Percentiles rank a stretch among this genome's conserved stretches.
These are phyloP conservation scores for Zaprionus inermis DNA, from an alignment of 1,140 invertebrate genomes.

Conservation along the genomic window DNA sequence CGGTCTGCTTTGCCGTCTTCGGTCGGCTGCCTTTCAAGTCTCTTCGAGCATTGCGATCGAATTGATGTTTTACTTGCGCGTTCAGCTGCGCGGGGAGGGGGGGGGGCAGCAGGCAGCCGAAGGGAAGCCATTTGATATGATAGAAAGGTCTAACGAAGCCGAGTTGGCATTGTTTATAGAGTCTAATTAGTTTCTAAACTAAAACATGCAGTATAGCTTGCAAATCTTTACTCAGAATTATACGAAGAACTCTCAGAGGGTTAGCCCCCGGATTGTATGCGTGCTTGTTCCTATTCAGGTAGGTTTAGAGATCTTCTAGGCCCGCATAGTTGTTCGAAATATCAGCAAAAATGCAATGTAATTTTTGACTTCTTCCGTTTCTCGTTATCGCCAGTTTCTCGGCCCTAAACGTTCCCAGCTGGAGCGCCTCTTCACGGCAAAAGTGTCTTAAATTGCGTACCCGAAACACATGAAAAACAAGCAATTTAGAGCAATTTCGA, in stretches of 20 bases:
- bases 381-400: background rate
- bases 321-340: background rate
- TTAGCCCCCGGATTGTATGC: too few relatives aligned
- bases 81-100: background rate
- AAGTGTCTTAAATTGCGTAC: constrained; percentile 71
- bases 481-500: constrained; percentile 80
- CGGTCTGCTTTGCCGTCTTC: constrained; percentile 41
- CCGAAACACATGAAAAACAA: constrained; percentile 55
- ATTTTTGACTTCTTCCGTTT: background rate
- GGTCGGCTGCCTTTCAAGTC: constrained; percentile 59
- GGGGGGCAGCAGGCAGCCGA: background rate
- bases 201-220: too few relatives aligned
- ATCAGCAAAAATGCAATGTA: background rate
- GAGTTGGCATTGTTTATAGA: background rate
- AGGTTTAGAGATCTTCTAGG: background rate
- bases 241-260: too few relatives aligned
- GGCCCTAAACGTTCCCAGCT: constrained; percentile 13
- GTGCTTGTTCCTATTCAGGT: too few relatives aligned
- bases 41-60: constrained; percentile 26
- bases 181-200: background rate
- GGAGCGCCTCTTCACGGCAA: constrained; percentile 57
- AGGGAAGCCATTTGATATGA: background rate
- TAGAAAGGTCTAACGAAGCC: background rate
- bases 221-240: too few relatives aligned
- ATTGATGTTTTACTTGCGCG: constrained; percentile 69